Evolutionary conservation across 2,888 invertebrate genomes (phyloP).

Genomic region (Sylvicola cinctus): DNA sequence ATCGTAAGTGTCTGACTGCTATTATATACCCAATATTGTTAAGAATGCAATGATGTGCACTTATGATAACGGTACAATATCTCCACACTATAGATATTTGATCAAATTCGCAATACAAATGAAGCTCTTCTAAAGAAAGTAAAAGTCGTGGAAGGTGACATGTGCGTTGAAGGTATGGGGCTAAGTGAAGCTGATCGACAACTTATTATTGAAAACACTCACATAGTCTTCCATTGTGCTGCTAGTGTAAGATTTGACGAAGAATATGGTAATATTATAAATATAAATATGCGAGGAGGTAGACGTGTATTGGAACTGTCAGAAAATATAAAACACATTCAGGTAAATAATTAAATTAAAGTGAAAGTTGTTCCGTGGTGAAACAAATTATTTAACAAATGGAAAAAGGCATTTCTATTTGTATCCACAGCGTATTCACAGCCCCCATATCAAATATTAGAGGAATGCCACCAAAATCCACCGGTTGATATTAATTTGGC

Average conservation of each 20-base stretch:
- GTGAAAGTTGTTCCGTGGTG: background rate
- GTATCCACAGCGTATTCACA: constrained; percentile 77
- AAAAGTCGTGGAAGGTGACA: constrained; percentile 3
- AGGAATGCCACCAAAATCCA: constrained; percentile 51
- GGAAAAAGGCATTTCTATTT: constrained; percentile 42
- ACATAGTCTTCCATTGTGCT: constrained; percentile 5
- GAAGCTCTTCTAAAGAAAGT: constrained; percentile 2
- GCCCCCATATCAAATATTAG: constrained; percentile 44
- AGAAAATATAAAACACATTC: background rate
- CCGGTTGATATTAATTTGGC: constrained; percentile 31
- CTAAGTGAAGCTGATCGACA: constrained; percentile 1
- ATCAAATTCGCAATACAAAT: background rate
- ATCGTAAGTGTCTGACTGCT: too few relatives aligned
- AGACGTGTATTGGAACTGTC: constrained; percentile 4
- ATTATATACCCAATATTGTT: too few relatives aligned
- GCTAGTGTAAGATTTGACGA: constrained; percentile 5
- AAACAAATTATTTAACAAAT: background rate
- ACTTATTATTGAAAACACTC: constrained; percentile 1
- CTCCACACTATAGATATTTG: too few relatives aligned
- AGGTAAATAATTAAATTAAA: background rate
- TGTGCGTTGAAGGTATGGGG: constrained; percentile 1
- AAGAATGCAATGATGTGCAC: too few relatives aligned
- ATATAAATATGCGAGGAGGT: constrained; percentile 4
- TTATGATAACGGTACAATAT: too few relatives aligned
- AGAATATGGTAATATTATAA: background rate